Evolutionary conservation across 2,888 invertebrate species (phyloP), one percentile per base, ranked within the genome.

Genomic region (Tuberolachnus salignus): DNA sequence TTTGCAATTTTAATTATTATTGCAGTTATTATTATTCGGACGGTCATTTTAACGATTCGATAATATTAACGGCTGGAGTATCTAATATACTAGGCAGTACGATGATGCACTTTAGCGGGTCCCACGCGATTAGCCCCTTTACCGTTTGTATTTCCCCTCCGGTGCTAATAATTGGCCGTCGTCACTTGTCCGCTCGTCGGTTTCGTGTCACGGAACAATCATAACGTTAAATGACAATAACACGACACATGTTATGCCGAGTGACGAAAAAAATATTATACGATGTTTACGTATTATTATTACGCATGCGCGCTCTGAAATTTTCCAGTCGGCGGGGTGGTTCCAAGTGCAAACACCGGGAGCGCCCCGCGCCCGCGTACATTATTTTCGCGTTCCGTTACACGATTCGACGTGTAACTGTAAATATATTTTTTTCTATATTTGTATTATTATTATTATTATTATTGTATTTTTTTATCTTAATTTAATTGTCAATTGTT

Each of bases 141-240:
- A 21, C 64, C 16, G 69, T 46, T 46, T n/a, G n/a, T n/a, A 34
- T 34, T 34, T 6, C 34, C 34, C 34, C 34, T 34, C 34, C 34
- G 34, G 34, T 34, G 34, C 6, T 34, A 34, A 34, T 34, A n/a
- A n/a, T n/a, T n/a, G n/a, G n/a, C 16, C 34, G n/a, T 57, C 14
- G 46, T n/a, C 57, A 71, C 57, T 70, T 55, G 55, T 23, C 21
- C 55, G 44, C 70, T 71, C 23, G 44, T 57, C 46, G 46, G 57
- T 71, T 57, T 71, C 44, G n/a, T 71, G 44, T 57, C 44, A 23
- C 44, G 14, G 64, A 64, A 64, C 21, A 64, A 64, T 44, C 14
- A 64, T 19, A 19, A 44, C 63, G 63, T 13, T 64, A 6, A 44
- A 21, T 34, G 6, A 14, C 64, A 46, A 64, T 46, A 64, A 64